Evolutionary conservation across 2,888 invertebrate species (phyloP).

Genomic region (Zaprionus lineosus): DNA sequence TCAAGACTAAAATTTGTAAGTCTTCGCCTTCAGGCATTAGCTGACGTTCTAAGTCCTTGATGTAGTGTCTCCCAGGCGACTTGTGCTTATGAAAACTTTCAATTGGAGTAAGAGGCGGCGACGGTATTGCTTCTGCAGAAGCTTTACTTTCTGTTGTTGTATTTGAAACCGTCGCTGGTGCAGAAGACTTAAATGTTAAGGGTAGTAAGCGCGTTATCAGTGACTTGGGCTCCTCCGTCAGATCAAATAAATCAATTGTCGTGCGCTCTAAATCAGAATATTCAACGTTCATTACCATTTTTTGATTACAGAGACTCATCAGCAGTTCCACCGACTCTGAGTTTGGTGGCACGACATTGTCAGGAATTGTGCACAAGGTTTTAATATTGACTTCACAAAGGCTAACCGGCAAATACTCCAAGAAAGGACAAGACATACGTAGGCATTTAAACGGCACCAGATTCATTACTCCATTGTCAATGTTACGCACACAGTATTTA

Average conservation of each 20-base stretch:
- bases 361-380: slow-evolving; percentile 37
- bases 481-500: slow-evolving; percentile 38
- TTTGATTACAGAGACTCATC: neutral
- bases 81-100: neutral
- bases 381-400: slow-evolving; percentile 27
- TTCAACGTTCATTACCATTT: slow-evolving; percentile 14
- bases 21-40: slow-evolving; percentile 29
- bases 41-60: slow-evolving; percentile 23
- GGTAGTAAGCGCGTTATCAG: slow-evolving; percentile 36
- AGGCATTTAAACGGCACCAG: slow-evolving; percentile 7
- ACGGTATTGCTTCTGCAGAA: slow-evolving; percentile 7
- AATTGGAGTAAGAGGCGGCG: slow-evolving; percentile 25
- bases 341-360: slow-evolving; percentile 22
- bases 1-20: slow-evolving; percentile 22
- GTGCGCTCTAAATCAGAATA: neutral
- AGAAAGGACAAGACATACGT: slow-evolving; percentile 48
- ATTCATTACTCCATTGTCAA: slow-evolving; percentile 42
- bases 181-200: slow-evolving; percentile 29
- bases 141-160: neutral
- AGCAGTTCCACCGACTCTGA: slow-evolving; percentile 22
- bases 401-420: slow-evolving; percentile 47
- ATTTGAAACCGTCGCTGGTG: neutral
- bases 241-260: slow-evolving; percentile 35
- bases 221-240: slow-evolving; percentile 4
- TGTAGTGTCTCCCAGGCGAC: slow-evolving; percentile 26